Evolutionary conservation across 2,888 invertebrate species (phyloP), one percentile per base, ranked within the genome.

Genomic region (Tipula vernalis): DNA sequence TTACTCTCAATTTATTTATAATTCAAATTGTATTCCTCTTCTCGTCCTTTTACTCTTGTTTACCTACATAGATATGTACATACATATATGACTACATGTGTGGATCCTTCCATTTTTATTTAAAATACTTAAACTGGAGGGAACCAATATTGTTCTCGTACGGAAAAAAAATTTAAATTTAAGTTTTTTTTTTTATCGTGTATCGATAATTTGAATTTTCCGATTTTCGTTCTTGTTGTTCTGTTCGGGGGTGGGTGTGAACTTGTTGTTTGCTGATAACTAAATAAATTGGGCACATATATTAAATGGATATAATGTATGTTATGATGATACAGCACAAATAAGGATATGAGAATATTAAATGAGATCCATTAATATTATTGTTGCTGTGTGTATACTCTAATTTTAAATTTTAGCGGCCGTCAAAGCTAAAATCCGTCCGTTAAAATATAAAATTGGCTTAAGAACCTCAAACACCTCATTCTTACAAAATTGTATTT

Each of bases 1-100:
- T 71, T 71, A 71, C 71, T 71, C 71, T 71, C 71, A 71, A 71
- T 71, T 71, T 71, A 71, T 71, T 71, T 71, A 71, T 71, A 71
- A 71, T 71, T 71, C 71, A 71, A 71, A 71, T 71, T 71, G 28
- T 71, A 71, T 71, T 71, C 28, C 71, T 28, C 71, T 28, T 71
- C 5, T 71, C 71, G 71, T 71, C 71, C 71, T 71, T 71, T 28
- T 10, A 10, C 71, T 39, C 39, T 28, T 44, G 44, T 44, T 15
- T 51, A 51, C n/a, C n/a, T 51, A 51, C n/a, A 28, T 4, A 71
- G 28, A 3, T 15, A 15, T 28, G 28, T 12, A 28, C 71, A 2
- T 51, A 71, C 28, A 71, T 71, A 71, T 39, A 71, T 10, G 71
- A 44, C 44, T 44, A 44, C 10, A 71, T 71, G 71, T 28, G 12